phyloP scores from a whole-genome alignment of 2,888 invertebrate genomes.

The Caenorhabditis virilis region DNA sequence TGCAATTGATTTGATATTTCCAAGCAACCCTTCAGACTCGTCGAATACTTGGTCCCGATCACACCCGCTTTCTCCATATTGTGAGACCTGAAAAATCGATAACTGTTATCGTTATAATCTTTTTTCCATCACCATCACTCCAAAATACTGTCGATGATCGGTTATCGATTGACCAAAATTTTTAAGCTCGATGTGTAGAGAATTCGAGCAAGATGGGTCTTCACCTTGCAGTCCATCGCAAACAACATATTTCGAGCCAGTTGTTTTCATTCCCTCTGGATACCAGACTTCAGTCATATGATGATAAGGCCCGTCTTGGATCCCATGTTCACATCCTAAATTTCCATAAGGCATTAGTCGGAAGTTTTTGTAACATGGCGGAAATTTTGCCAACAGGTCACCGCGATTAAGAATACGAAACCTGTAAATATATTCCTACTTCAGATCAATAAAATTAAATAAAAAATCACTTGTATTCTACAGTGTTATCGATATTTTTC shows the following conservation, averaged over 20 bases:
- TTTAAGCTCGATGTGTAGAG: slow-evolving; percentile 5
- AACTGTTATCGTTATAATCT: no score
- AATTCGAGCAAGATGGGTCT: slow-evolving; percentile 16
- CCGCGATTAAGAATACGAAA: not conserved
- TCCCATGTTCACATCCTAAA: not conserved
- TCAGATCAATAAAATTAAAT: not conserved
- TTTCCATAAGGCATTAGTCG: not conserved
- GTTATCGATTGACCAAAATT: slow-evolving; percentile 16
- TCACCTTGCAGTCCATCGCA: slow-evolving; percentile 22
- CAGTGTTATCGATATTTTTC: not conserved
- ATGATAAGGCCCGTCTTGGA: not conserved
- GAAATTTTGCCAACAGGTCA: not conserved
- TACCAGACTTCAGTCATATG: not conserved
- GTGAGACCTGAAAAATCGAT: slow-evolving; percentile 20
- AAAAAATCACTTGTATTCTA: not conserved
- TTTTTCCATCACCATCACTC: slow-evolving; percentile 25
- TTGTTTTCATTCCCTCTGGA: slow-evolving; percentile 26
- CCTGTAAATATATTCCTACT: not conserved
- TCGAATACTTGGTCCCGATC: slow-evolving; percentile 17
- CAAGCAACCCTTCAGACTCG: slow-evolving; percentile 26
- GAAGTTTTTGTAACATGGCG: not conserved
- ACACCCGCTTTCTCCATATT: slow-evolving; percentile 23
- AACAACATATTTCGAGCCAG: slow-evolving; percentile 13
- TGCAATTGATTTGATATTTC: no score
- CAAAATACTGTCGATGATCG: slow-evolving; percentile 35